Evolutionary conservation across 2,888 invertebrate species (phyloP), one percentile per base, ranked within the genome.

Genomic region (Synergus itoensis): DNA sequence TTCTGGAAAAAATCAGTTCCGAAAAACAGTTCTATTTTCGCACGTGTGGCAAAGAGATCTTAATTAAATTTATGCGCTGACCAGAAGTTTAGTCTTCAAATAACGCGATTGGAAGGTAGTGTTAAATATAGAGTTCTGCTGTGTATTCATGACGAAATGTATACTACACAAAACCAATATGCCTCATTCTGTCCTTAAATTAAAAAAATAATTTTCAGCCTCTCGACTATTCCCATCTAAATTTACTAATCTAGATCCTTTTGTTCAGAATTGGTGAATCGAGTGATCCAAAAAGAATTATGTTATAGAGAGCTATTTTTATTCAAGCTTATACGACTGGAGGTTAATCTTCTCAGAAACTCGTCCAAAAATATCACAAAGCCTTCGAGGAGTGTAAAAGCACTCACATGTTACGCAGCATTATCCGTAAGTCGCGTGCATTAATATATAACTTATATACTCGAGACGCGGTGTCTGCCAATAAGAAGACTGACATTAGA

Each of bases 321-420:
- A 88, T 84, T 89, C 77, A 84, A 88, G 89, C 88, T 89, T 88
- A 87, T 87, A 87, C 83, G 89, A 90, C 87, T 87, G 88, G 87
- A 90, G 90, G 89, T 90, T 91, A 91, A 91, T 91, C 89, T 91
- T 89, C 86, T 83, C 82, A 87, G 88, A 88, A 87, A 87, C 87
- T 88, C 86, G 79, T 84, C 88, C 87, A 88, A 88, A 91, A 91
- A 91, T 91, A 89, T 86, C 84, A 85, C 85, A 86, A 89, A 89
- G 87, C 88, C 86, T 83, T 84, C 82, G 83, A 77, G 77, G 73
- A 81, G 84, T 85, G 84, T 84, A 83, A 88, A 87, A 86, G 79
- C 75, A 79, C 78, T 79, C 82, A 80, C 81, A 81, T 83, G 80
- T 84, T 84, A 81, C 73, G 77, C 83, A 18, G 77, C 78, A 79